Percentiles rank a stretch among this genome's conserved stretches.
Evolutionary conservation across 2,113 vertebrate genomes (phyloP).

Genomic region (Neotoma lepida): DNA sequence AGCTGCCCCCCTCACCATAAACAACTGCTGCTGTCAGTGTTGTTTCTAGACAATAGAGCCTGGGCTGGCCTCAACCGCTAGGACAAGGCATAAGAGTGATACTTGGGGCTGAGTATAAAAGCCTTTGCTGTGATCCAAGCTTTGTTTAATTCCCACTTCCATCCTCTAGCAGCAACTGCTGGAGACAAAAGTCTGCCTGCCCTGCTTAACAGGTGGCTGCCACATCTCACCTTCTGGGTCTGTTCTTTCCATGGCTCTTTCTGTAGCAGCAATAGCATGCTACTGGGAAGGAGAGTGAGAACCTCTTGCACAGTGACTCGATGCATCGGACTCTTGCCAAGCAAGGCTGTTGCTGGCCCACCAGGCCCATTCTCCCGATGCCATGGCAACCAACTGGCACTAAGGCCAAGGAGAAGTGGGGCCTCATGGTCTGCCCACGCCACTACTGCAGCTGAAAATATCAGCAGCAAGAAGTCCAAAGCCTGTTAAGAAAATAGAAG

Average conservation of each 20-base stretch:
- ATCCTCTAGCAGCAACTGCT: neutral
- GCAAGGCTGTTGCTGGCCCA: constrained; percentile 64
- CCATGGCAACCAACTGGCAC: constrained; percentile 89
- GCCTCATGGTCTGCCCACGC: constrained; percentile 92
- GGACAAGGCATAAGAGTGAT: neutral
- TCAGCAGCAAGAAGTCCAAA: constrained; percentile 90
- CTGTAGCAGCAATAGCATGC: constrained; percentile 88
- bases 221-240: constrained; percentile 89
- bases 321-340: constrained; percentile 82
- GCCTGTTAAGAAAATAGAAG: constrained; percentile 84
- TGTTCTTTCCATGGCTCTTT: constrained; percentile 96
- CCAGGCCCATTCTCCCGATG: constrained; percentile 68
- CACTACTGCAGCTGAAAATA: constrained; percentile 91
- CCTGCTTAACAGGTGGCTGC: neutral
- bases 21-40: neutral
- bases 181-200: constrained; percentile 18
- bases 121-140: neutral
- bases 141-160: neutral
- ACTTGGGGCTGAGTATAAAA: neutral
- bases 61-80: neutral
- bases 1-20: neutral
- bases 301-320: constrained; percentile 84
- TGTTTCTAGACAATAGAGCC: neutral
- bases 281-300: constrained; percentile 88
- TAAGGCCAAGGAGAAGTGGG: constrained; percentile 92